These are phyloP conservation scores for Callorhinus ursinus DNA, from an alignment of 2,113 vertebrate species.

Conservation along the genomic window DNA sequence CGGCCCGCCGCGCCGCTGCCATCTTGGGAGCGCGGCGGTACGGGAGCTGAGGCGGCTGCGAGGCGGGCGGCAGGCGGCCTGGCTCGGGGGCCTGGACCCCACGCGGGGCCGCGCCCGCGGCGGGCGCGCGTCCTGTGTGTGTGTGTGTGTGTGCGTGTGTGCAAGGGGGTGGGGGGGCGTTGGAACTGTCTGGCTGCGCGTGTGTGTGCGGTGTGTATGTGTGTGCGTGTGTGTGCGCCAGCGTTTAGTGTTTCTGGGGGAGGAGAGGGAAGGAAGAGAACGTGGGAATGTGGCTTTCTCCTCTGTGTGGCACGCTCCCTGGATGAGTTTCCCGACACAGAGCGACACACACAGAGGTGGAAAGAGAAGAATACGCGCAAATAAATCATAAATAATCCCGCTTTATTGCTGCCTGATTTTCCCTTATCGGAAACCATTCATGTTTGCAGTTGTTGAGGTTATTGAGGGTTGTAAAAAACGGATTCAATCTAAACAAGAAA, in stretches of 20 bases:
- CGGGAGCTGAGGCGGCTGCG: constrained; percentile 10
- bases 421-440: constrained; percentile 82
- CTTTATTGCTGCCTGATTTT: constrained; percentile 80
- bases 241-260: constrained; percentile 64
- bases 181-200: constrained; percentile 54
- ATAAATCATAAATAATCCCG: constrained; percentile 82
- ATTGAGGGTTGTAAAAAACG: constrained; percentile 78
- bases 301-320: constrained; percentile 54
- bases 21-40: constrained; percentile 63
- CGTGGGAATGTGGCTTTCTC: constrained; percentile 72
- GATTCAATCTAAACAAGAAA: constrained; percentile 79
- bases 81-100: neutral
- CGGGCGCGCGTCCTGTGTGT: constrained; percentile 6
- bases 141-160: too few relatives aligned
- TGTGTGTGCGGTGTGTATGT: constrained; percentile 51
- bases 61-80: neutral
- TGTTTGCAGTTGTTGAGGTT: constrained; percentile 80
- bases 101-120: neutral
- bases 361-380: constrained; percentile 62
- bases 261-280: constrained; percentile 47
- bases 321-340: constrained; percentile 62
- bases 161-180: neutral
- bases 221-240: constrained; percentile 3
- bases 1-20: constrained; percentile 62
- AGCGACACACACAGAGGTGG: constrained; percentile 43